Base-by-base conservation (phyloP, 2,113 vertebrate genomes). In the Apaloderma vittatum region DNA sequence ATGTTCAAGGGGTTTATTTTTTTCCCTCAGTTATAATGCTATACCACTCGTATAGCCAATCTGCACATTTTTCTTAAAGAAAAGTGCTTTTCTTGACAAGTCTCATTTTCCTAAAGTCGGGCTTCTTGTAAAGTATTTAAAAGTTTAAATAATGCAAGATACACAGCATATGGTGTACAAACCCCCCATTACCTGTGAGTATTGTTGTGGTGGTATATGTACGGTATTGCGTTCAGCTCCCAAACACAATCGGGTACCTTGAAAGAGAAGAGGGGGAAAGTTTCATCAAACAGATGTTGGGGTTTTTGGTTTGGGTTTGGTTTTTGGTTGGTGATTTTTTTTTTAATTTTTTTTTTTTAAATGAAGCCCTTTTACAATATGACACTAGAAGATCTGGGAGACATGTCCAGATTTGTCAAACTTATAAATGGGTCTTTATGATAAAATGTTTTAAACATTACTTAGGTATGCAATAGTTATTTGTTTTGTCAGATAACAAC, bases 51-150 rank as follows among this genome's bases (percentile, higher is more conserved):
- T 98, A 97, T 98, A 98, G 98, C 98, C 90, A 82, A 94, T 96
- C 59, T 58, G 40, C 96, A 97, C 97, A 96, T 97, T 98, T 96
- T 95, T 95, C 97, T 95, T 97, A 88, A 98, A 97, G 94, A 94
- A 58, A 96, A 95, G 94, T 98, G 95, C 54, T 98, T 62, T 91
- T 96, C 95, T 97, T 96, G 97, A 81, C 97, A 95, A 97, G 94
- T 98, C 96, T 98, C 71, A 68, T 95, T 97, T 88, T 77, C 97
- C 70, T 97, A 65, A 96, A 97, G 46, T 96, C 97, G 98, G 98
- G 98, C 98, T 98, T 98, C 98, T 96, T 96, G 95, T 98, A 98
- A 98, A 94, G 80, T 98, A 96, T 83, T 97, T 94, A 74, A 95
- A 97, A 70, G 93, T 79, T 91, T 62, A 92, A 86, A 66, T 97